Base-by-base conservation (phyloP, 2,888 invertebrate genomes). In the Muscina levida region DNA sequence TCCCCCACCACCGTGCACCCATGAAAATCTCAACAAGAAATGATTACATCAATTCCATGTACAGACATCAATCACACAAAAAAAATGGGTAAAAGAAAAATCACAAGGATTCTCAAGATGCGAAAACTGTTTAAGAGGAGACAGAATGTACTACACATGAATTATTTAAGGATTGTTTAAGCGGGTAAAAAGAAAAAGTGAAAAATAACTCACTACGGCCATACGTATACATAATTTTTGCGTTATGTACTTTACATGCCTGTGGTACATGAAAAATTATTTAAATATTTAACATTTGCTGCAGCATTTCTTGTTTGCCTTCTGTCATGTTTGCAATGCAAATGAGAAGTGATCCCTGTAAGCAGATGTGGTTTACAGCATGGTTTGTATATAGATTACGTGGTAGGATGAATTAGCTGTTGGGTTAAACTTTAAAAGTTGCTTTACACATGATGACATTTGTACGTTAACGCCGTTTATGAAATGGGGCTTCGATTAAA, bases 41-140 rank as follows among this genome's bases (percentile, higher is more conserved):
- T 62, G 37, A 56, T 68, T 42, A 68, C 68, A 68, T 67, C 67
- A 51, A 67, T 67, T 42, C 42, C 19, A 62, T 19, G 31, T 48
- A 39, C 26, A 37, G 42, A 62, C 51, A 67, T 51, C 53, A 48
- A 67, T 67, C 67, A 67, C 51, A 39, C 56, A 59, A 5, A 37
- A 39, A 19, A 39, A 37, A 31, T 10, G 15, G 31, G 8, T 2
- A 15, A 59, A 37, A 62, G 17, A 42, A 62, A 62, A 62, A 42
- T 39, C 13, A 59, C 59, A 39, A 59, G 59, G 19, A 59, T 39
- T 19, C 37, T n/a, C 62, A 62, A 42, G 17, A 3, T 39, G 42
- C 39, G 22, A 19, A 62, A 62, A 44, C n/a, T 42, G 62, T 62
- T 62, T 11, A 42, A 42, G n/a, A 42, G 13, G 42, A 62, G 19